Percentiles rank a stretch among this genome's conserved stretches.
Conservation (phyloP, 2,113 vertebrate species). For the Nycticebus coucang region DNA sequence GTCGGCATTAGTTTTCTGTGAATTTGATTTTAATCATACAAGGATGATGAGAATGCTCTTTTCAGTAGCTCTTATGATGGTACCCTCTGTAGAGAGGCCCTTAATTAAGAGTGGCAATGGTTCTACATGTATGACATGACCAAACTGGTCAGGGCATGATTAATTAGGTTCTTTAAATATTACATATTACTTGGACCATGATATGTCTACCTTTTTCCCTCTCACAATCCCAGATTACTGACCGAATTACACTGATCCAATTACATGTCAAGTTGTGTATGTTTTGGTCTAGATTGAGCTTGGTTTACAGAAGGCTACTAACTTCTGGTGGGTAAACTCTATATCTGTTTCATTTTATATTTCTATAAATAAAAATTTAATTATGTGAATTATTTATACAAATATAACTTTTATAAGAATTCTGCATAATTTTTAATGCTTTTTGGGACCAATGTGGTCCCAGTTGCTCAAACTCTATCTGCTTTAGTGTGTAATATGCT, state of each 20-base stretch:
- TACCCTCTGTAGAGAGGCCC: not conserved
- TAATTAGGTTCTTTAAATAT: constrained; percentile 42
- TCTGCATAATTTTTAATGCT: not conserved
- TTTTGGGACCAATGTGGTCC: not conserved
- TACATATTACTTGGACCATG: not conserved
- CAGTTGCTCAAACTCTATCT: not conserved
- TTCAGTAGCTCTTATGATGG: constrained; percentile 1
- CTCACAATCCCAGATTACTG: constrained; percentile 18
- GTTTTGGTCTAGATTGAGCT: not conserved
- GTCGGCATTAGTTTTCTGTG: constrained; percentile 33
- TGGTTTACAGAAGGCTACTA: not conserved
- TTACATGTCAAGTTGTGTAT: not conserved
- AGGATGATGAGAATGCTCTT: not conserved
- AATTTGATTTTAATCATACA: constrained; percentile 52
- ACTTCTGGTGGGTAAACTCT: not conserved
- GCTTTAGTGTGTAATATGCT: not conserved
- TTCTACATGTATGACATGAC: not conserved
- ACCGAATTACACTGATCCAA: not conserved
- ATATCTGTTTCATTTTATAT: constrained; percentile 23
- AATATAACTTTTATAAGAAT: not conserved
- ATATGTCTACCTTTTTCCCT: not conserved
- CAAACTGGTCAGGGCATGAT: constrained; percentile 40
- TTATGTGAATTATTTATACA: not conserved
- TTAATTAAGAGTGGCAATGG: constrained; percentile 27
- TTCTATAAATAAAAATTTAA: constrained; percentile 35